phyloP scores from a whole-genome alignment of 2,888 invertebrate genomes.

The Acrobasis repandana region DNA sequence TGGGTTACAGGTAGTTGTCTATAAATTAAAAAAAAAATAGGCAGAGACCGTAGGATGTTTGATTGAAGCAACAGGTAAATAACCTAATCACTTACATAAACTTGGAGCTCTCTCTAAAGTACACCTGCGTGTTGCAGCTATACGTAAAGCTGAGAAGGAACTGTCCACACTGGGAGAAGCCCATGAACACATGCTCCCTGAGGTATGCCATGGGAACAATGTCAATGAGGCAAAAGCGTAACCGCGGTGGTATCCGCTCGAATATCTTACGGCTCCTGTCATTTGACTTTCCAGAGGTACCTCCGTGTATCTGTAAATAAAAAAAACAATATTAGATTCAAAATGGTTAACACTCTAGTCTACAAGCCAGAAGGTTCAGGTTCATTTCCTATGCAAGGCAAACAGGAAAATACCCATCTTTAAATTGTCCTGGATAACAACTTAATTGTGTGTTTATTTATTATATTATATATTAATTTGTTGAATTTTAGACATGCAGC shows the following conservation, averaged over 20 bases:
- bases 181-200: conserved; percentile 95
- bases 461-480: too few relatives aligned
- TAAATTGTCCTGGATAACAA: too few relatives aligned
- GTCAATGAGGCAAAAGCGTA: conserved; percentile 85
- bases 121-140: conserved; percentile 76
- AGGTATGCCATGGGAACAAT: conserved; percentile 82
- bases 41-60: too few relatives aligned
- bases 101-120: conserved; percentile 79
- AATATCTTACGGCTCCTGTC: conserved; percentile 74
- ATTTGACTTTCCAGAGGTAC: conserved; percentile 71
- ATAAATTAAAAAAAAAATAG: too few relatives aligned
- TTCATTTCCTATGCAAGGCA: too few relatives aligned
- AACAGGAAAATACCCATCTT: too few relatives aligned
- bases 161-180: conserved; percentile 96
- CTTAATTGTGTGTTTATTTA: too few relatives aligned
- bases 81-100: conserved; percentile 60
- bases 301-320: conserved; percentile 74
- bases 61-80: too few relatives aligned
- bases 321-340: background rate
- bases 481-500: too few relatives aligned
- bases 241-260: conserved; percentile 81
- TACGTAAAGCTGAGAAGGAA: conserved; percentile 95
- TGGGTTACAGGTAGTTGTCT: too few relatives aligned
- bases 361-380: too few relatives aligned
- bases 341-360: too few relatives aligned